phyloP scores from a whole-genome alignment of 2,113 vertebrate species.

The Thunnus thynnus region DNA sequence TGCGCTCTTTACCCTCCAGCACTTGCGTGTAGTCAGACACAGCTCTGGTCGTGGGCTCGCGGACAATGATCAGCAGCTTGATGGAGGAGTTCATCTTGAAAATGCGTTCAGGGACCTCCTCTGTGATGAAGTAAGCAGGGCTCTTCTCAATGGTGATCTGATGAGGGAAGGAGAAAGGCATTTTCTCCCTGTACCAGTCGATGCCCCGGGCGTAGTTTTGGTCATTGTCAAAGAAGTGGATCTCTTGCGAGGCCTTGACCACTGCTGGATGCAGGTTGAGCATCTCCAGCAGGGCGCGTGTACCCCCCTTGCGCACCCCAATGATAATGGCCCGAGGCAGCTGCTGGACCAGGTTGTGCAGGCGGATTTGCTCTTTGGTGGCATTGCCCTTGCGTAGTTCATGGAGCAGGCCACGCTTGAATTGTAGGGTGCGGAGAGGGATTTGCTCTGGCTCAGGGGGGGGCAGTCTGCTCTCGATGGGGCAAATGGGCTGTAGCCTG shows the following conservation, averaged over 20 bases:
- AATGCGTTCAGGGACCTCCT: conserved; percentile 97
- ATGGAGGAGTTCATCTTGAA: conserved; percentile 98
- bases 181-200: conserved; percentile 96
- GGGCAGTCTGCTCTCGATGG: conserved; percentile 87
- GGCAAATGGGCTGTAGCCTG: conserved; percentile 94
- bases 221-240: conserved; percentile 98
- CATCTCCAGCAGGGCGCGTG: conserved; percentile 96
- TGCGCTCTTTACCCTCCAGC: conserved; percentile 95
- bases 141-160: conserved; percentile 99
- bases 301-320: conserved; percentile 95
- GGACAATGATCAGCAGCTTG: conserved; percentile 95
- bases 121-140: conserved; percentile 96
- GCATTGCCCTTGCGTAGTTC: conserved; percentile 91
- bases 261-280: conserved; percentile 95
- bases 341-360: conserved; percentile 93
- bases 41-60: conserved; percentile 95
- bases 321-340: conserved; percentile 97
- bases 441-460: conserved; percentile 86
- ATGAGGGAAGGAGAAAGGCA: conserved; percentile 96
- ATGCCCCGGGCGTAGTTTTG: conserved; percentile 95
- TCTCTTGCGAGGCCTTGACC: conserved; percentile 98
- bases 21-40: conserved; percentile 98
- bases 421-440: conserved; percentile 90
- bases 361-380: conserved; percentile 90
- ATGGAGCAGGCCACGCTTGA: conserved; percentile 90